A percentile compares a stretch with the other conserved stretches of the same genome.
These are phyloP conservation scores for Sinhomidia bicolor DNA, from an alignment of 2,888 invertebrate genomes.

Conservation along the genomic window DNA sequence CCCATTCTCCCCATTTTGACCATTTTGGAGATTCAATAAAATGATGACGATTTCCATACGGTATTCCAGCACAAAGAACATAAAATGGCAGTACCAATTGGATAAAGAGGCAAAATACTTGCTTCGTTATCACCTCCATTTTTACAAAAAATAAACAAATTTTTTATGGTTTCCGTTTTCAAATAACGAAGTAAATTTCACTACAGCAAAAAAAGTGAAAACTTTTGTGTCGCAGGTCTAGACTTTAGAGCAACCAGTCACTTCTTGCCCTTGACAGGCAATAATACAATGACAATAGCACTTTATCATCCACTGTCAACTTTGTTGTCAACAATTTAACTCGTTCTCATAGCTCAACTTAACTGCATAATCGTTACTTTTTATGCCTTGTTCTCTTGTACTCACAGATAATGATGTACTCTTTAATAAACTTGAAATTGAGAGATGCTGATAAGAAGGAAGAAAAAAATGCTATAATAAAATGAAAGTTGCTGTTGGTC, in stretches of 20 bases:
- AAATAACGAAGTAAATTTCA: neutral
- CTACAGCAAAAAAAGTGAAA: neutral
- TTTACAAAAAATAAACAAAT: neutral
- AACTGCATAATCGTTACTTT: neutral
- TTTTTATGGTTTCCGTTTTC: neutral
- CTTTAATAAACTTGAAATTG: constrained; percentile 27
- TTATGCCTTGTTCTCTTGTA: neutral
- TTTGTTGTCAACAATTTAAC: constrained; percentile 17
- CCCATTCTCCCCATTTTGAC: constrained; percentile 69
- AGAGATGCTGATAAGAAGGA: neutral
- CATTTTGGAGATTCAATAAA: constrained; percentile 51
- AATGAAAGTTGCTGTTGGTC: constrained; percentile 4
- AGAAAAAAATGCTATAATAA: neutral
- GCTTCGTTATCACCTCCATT: neutral
- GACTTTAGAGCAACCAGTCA: neutral
- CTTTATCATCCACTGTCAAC: constrained; percentile 18
- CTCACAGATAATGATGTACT: neutral
- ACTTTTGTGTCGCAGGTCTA: neutral
- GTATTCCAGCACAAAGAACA: constrained; percentile 1
- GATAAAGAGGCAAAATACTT: neutral
- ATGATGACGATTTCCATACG: constrained; percentile 43
- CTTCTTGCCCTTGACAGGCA: constrained; percentile 13
- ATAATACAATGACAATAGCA: neutral
- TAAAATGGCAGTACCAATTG: neutral
- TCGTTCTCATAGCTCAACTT: neutral